Conservation (phyloP, 2,888 invertebrate genomes). For the Xylota segnis region DNA sequence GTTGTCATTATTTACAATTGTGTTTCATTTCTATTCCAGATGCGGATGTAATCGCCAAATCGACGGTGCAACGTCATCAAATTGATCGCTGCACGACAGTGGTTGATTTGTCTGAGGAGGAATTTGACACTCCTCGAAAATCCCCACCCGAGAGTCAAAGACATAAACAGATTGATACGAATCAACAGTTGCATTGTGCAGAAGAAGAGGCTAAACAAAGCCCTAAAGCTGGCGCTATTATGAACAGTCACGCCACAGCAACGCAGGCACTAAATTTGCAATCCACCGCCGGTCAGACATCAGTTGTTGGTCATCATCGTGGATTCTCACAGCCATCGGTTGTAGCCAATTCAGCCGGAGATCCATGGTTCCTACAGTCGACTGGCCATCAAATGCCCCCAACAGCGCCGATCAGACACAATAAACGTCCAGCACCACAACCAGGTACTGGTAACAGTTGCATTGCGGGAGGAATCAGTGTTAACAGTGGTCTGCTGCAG, state of each 20-base stretch:
- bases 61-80: constrained; percentile 67
- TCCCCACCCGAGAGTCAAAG: neutral
- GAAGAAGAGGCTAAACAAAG: constrained; percentile 61
- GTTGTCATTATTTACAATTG: no score
- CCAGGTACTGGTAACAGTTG: constrained; percentile 79
- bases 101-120: constrained; percentile 50
- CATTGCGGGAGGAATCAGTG: constrained; percentile 77
- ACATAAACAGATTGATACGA: constrained; percentile 5
- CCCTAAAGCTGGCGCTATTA: constrained; percentile 79
- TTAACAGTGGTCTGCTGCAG: constrained; percentile 79
- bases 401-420: constrained; percentile 85
- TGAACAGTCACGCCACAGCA: constrained; percentile 85
- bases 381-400: constrained; percentile 85
- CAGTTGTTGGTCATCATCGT: constrained; percentile 85
- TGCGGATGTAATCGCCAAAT: constrained; percentile 65
- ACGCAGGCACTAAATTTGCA: constrained; percentile 81
- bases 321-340: constrained; percentile 84
- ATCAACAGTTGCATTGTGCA: constrained; percentile 39
- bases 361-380: constrained; percentile 85
- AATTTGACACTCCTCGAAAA: constrained; percentile 19
- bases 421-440: constrained; percentile 85
- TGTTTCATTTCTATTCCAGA: constrained; percentile 41
- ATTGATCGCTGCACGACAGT: constrained; percentile 71
- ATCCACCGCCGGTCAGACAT: constrained; percentile 83
- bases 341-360: constrained; percentile 82